Percentiles rank a stretch among this genome's conserved stretches.
Evolutionary conservation across 2,797 vertebrate genomes (phyloP).

Genomic region (Pampus argenteus): DNA sequence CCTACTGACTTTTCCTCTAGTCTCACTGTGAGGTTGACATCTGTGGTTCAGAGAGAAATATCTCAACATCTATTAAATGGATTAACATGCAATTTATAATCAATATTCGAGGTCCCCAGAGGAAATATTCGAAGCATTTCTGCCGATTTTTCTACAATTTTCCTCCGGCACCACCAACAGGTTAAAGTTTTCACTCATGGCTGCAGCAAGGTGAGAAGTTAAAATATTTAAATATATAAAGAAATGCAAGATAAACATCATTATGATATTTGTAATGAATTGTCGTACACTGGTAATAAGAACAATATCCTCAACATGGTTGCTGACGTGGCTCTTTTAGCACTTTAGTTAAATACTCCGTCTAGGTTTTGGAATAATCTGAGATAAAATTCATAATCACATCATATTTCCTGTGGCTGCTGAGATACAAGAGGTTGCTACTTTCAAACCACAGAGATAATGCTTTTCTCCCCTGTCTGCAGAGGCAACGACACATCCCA

Average conservation of each 20-base stretch:
- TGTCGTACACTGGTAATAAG: neutral
- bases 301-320: neutral
- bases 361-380: neutral
- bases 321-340: neutral
- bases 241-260: neutral
- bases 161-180: neutral
- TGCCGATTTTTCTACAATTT: neutral
- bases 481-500: neutral
- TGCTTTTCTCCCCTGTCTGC: neutral
- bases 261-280: neutral
- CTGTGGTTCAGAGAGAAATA: too few relatives aligned
- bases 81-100: neutral
- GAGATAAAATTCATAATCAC: slow-evolving; percentile 4
- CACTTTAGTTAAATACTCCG: neutral
- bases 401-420: too few relatives aligned
- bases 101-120: neutral
- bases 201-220: too few relatives aligned
- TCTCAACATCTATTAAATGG: neutral
- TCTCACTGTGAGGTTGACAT: neutral
- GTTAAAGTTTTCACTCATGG: too few relatives aligned
- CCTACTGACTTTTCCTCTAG: too few relatives aligned
- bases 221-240: too few relatives aligned
- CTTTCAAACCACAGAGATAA: neutral
- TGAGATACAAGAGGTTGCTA: neutral
- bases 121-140: neutral